A percentile compares a stretch with the other conserved stretches of the same genome.
Evolutionary conservation across 2,888 invertebrate genomes (phyloP).

Genomic region (Psylliodes chrysocephalus): DNA sequence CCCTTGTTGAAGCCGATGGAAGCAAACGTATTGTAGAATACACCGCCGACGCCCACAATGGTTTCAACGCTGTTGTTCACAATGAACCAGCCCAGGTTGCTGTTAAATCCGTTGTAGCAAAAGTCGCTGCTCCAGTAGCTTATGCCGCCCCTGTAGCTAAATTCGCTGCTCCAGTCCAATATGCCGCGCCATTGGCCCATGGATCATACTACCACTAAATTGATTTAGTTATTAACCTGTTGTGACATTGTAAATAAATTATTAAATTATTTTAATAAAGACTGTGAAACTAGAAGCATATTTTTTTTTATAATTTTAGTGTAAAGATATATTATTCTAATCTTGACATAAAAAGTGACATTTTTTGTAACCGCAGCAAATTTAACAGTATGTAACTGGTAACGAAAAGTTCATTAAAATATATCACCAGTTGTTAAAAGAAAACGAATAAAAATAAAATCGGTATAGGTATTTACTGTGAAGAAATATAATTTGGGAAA

Average conservation of each 20-base stretch:
- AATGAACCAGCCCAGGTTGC: constrained; percentile 57
- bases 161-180: not conserved
- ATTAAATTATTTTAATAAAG: not conserved
- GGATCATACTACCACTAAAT: not conserved
- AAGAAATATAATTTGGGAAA: no score
- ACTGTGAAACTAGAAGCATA: no score
- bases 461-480: no score
- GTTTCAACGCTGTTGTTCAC: constrained; percentile 68
- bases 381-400: no score
- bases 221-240: not conserved
- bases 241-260: not conserved
- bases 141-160: constrained; percentile 16
- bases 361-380: no score
- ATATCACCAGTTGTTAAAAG: no score
- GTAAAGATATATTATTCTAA: no score
- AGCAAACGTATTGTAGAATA: constrained; percentile 67
- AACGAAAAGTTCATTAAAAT: no score
- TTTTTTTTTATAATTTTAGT: no score
- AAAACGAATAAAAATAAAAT: no score
- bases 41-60: constrained; percentile 66
- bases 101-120: constrained; percentile 51
- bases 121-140: constrained; percentile 25
- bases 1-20: constrained; percentile 67
- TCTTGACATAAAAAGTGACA: no score
- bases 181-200: not conserved